These are phyloP conservation scores for Chirona hameri DNA, from an alignment of 2,888 invertebrate genomes.

Conservation along the genomic window DNA sequence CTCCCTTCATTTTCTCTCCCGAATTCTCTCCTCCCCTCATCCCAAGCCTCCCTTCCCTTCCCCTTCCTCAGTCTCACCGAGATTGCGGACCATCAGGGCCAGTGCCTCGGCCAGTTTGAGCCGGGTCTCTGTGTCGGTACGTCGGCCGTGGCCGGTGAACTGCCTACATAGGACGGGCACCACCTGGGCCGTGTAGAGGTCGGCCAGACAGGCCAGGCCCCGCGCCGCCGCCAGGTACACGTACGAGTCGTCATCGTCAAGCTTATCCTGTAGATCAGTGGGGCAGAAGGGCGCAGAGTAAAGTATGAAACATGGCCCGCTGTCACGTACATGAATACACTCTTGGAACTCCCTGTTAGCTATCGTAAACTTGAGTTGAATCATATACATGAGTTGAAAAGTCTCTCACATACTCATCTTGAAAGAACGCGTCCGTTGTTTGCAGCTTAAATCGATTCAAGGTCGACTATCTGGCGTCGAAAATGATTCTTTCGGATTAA, in stretches of 20 bases:
- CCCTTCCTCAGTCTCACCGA: slow-evolving; percentile 57
- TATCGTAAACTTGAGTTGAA: no score
- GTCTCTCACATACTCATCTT: no score
- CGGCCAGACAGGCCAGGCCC: slow-evolving; percentile 66
- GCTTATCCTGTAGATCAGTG: slow-evolving; percentile 55
- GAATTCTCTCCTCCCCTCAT: neutral
- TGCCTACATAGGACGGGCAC: slow-evolving; percentile 65
- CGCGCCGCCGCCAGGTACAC: slow-evolving; percentile 74
- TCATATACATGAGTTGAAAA: no score
- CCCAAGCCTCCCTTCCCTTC: neutral
- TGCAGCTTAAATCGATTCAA: no score
- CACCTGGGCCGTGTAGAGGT: slow-evolving; percentile 63
- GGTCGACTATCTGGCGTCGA: no score
- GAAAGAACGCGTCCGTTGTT: no score
- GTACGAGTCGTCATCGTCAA: slow-evolving; percentile 75
- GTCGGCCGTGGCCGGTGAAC: slow-evolving; percentile 49
- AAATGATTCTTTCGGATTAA: no score
- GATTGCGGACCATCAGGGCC: slow-evolving; percentile 63
- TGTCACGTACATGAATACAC: no score
- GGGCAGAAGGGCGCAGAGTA: no score
- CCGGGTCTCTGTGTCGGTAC: slow-evolving; percentile 49
- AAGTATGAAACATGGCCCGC: no score
- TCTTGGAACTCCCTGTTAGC: no score
- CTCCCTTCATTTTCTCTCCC: no score
- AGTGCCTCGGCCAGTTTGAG: slow-evolving; percentile 78